Base-by-base conservation (phyloP, 2,113 vertebrate genomes). In the Triplophysa siluroides region DNA sequence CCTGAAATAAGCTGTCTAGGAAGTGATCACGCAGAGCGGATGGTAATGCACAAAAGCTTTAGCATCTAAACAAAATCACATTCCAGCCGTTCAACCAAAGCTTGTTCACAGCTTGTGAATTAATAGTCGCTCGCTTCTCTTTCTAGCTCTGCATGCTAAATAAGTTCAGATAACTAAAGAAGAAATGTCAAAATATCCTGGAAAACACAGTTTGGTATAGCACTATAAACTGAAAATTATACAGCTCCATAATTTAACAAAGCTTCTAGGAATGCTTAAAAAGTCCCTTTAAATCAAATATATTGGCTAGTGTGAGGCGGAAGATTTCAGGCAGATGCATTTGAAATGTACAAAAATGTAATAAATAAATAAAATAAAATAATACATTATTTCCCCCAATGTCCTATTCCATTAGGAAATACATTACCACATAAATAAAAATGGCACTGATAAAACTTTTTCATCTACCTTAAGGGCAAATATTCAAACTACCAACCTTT, bases 1-100 rank as follows among this genome's bases (percentile, higher is more conserved):
- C n/a, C 61, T n/a, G 26, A 58, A 78, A 73, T 83, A 71, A 71
- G 67, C 19, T 24, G 6, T n/a, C 19, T 26, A 10, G 12, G 67
- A 14, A 78, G 62, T 9, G 54, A 81, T 63, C 54, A 76, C 43
- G 13, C 67, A 7, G 74, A 43, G 56, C 29, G 21, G 13, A 54
- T 21, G 18, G 8, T 45, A 61, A 47, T 33, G 52, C 21, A 61
- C 65, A 10, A 16, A 54, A 29, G n/a, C 47, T 11, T 73, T 19
- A 29, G 4, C 52, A 38, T n/a, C 70, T 60, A 60, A 74, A 74
- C 33, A 70, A 21, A 45, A 63, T 47, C 38, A 47, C 56, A 58
- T 21, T 21, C 54, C n/a, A 19, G 8, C 54, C 18, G 54, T 10
- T 58, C 54, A 62, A 3, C 10, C 52, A 21, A 18, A 19, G 16